These are phyloP conservation scores for Drosophila paranaensis DNA, from an alignment of 2,888 invertebrate genomes.

Conservation along the genomic window DNA sequence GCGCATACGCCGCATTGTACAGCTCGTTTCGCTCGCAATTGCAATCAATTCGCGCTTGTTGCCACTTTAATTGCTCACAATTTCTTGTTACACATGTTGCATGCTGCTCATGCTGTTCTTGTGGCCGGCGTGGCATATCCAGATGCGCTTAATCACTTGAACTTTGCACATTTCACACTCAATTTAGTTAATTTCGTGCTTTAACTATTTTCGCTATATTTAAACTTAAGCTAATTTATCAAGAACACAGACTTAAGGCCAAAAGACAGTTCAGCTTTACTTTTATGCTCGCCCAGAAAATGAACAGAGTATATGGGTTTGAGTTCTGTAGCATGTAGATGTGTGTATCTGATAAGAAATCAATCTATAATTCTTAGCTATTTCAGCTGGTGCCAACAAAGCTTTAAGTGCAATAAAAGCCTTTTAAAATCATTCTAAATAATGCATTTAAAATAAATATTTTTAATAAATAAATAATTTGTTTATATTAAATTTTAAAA, in stretches of 20 bases:
- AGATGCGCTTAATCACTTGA: slow-evolving; percentile 19
- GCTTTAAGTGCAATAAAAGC: background rate
- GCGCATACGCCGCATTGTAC: slow-evolving; percentile 24
- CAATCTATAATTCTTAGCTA: no score
- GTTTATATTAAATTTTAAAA: no score
- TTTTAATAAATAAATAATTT: no score
- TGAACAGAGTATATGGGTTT: background rate
- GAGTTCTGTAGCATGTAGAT: no score
- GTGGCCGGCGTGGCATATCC: background rate
- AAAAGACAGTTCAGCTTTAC: background rate
- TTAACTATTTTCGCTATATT: background rate
- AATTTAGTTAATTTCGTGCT: slow-evolving; percentile 14
- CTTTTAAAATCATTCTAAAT: no score
- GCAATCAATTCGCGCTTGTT: slow-evolving; percentile 2
- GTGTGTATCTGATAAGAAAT: no score
- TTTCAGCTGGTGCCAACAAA: no score
- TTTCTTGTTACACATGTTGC: slow-evolving; percentile 11
- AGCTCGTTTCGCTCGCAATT: background rate
- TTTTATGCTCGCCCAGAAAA: background rate
- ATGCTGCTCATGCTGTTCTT: background rate
- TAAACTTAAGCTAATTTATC: slow-evolving; percentile 3
- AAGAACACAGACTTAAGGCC: background rate
- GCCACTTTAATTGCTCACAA: slow-evolving; percentile 2
- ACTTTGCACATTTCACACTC: slow-evolving; percentile 34
- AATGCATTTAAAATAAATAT: no score